Evolutionary conservation across 2,888 invertebrate species (phyloP).

Genomic region (Melanophora roralis): DNA sequence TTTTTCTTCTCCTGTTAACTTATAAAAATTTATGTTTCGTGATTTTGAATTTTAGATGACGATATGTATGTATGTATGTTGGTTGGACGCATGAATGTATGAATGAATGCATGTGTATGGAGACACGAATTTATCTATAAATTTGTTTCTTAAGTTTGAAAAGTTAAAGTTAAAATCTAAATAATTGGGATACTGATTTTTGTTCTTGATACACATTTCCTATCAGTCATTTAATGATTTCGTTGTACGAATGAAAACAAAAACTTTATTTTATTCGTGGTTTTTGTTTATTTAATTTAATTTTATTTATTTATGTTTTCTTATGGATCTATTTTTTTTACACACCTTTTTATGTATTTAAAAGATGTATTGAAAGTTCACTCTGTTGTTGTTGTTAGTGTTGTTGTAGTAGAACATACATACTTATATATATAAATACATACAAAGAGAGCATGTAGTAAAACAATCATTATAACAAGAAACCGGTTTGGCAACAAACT

Average conservation of each 20-base stretch:
- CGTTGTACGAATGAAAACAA: not conserved
- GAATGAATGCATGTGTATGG: too few species aligned
- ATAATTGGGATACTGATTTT: slow-evolving; percentile 26
- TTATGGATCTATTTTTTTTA: slow-evolving; percentile 23
- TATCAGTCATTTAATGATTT: slow-evolving; percentile 12
- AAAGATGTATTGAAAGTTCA: slow-evolving; percentile 50
- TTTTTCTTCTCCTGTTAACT: too few species aligned
- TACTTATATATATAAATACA: too few species aligned
- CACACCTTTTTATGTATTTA: slow-evolving; percentile 27
- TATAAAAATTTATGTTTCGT: too few species aligned
- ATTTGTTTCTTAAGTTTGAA: not conserved
- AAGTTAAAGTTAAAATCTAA: not conserved
- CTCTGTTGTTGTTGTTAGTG: slow-evolving; percentile 28
- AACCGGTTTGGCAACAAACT: slow-evolving; percentile 53
- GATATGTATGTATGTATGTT: too few species aligned
- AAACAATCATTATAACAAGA: slow-evolving; percentile 38
- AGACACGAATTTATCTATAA: too few species aligned
- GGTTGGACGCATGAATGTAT: too few species aligned
- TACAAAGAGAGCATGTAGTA: slow-evolving; percentile 15
- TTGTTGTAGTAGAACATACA: slow-evolving; percentile 19
- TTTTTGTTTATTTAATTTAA: slow-evolving; percentile 29
- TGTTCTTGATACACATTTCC: slow-evolving; percentile 24
- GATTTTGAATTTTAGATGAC: too few species aligned
- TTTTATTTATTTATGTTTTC: slow-evolving; percentile 31
- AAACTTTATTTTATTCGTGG: slow-evolving; percentile 18